These are phyloP conservation scores for Scolanthus callimorphus DNA, from an alignment of 92 coral and sea anemone species.

Conservation along the genomic window DNA sequence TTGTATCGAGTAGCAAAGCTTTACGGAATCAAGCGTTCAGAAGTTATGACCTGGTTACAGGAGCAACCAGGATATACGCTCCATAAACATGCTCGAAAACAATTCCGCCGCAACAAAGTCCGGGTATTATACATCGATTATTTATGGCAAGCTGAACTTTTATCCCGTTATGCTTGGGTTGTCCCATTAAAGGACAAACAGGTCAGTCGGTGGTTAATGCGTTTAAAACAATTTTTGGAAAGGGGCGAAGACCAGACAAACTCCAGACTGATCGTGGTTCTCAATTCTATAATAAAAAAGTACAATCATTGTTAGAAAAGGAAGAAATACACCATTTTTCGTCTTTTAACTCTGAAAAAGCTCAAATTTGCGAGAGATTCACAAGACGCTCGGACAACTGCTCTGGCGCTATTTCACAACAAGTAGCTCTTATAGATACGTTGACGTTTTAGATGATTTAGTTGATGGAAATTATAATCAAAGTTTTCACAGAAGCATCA, in stretches of 20 bases:
- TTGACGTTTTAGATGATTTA: conserved; percentile 8
- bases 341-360: conserved; percentile 22
- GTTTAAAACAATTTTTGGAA: conserved; percentile 4
- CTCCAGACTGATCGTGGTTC: conserved; percentile 3
- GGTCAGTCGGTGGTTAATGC: conserved; percentile 1
- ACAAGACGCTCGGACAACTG: conserved; percentile 13
- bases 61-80: conserved; percentile 4
- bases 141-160: not conserved
- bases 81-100: not conserved
- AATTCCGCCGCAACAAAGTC: conserved; percentile 1
- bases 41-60: not conserved
- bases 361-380: conserved; percentile 21
- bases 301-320: conserved; percentile 10
- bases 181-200: not conserved
- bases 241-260: conserved; percentile 8
- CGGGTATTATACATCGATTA: too few species aligned
- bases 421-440: conserved; percentile 1
- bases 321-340: conserved; percentile 13
- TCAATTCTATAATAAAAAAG: conserved; percentile 8
- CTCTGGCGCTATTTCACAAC: conserved; percentile 16
- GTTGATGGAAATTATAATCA: conserved; percentile 12
- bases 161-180: conserved; percentile 2
- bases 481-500: conserved; percentile 10
- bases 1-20: not conserved
- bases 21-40: not conserved